Percentiles rank a stretch among this genome's conserved stretches.
These are phyloP conservation scores for Grammomys surdaster DNA, from an alignment of 2,113 vertebrate species.

Conservation along the genomic window DNA sequence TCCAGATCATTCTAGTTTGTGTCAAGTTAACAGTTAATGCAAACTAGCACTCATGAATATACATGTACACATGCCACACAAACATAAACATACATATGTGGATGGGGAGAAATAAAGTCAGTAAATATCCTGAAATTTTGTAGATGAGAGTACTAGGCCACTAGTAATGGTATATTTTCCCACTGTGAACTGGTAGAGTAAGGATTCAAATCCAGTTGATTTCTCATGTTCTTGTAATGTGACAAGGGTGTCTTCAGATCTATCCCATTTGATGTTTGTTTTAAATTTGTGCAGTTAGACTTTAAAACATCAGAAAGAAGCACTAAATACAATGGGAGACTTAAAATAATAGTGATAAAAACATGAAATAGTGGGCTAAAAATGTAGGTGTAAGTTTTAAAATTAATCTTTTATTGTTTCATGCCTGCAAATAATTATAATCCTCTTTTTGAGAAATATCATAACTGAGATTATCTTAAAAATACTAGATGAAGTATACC, in stretches of 20 bases:
- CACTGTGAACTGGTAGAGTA: background rate
- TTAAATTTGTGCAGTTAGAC: background rate
- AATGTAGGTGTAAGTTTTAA: background rate
- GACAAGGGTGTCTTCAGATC: background rate
- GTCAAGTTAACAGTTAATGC: background rate
- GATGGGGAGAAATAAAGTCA: background rate
- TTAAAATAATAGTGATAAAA: background rate
- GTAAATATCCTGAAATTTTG: background rate
- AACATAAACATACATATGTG: background rate
- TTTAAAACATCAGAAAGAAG: background rate
- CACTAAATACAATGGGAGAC: background rate
- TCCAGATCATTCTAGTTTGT: background rate
- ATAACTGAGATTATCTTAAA: background rate
- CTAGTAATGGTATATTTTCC: background rate
- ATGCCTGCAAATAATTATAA: background rate
- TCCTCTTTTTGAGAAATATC: background rate
- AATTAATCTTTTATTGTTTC: constrained; percentile 43
- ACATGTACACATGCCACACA: background rate
- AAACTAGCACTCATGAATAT: background rate
- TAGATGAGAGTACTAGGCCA: background rate
- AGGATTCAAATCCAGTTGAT: background rate
- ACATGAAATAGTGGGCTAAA: background rate
- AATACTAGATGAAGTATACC: background rate
- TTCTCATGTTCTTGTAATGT: background rate
- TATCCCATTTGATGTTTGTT: background rate